phyloP scores from a whole-genome alignment of 2,797 vertebrate species.

The Microtus agrestis region DNA sequence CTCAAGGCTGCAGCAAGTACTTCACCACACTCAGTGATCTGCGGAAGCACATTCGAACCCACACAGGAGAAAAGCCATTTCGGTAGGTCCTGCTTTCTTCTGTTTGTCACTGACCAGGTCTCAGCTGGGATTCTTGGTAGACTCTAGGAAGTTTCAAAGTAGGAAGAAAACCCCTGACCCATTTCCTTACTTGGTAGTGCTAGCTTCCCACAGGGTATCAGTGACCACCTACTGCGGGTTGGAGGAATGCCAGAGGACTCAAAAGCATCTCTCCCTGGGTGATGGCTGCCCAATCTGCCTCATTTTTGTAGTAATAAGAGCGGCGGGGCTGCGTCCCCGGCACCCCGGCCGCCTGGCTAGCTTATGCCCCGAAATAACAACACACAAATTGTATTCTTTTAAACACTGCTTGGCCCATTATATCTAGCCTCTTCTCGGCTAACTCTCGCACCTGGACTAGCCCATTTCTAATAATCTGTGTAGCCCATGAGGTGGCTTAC shows the following conservation, averaged over 20 bases:
- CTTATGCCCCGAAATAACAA: too few relatives aligned
- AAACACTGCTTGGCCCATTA: too few relatives aligned
- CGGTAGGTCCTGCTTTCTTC: conserved; percentile 89
- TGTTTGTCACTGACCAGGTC: not conserved
- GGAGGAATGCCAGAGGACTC: not conserved
- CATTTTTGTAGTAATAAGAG: too few relatives aligned
- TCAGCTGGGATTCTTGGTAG: not conserved
- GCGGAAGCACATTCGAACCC: conserved; percentile 99
- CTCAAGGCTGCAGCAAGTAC: conserved; percentile 99
- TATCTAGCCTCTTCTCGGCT: too few relatives aligned
- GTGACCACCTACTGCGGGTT: not conserved
- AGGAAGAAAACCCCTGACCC: not conserved
- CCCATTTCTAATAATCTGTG: too few relatives aligned
- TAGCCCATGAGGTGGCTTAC: too few relatives aligned
- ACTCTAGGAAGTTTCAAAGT: not conserved
- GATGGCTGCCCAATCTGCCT: not conserved
- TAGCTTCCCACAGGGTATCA: not conserved
- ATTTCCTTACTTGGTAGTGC: not conserved
- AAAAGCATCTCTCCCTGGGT: not conserved
- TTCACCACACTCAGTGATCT: conserved; percentile 99
- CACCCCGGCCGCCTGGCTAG: too few relatives aligned
- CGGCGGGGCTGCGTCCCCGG: too few relatives aligned
- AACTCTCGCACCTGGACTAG: too few relatives aligned
- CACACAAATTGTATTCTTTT: too few relatives aligned
- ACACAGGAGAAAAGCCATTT: conserved; percentile 99